phyloP scores from a whole-genome alignment of 2,888 invertebrate species.

The Formica aserva region DNA sequence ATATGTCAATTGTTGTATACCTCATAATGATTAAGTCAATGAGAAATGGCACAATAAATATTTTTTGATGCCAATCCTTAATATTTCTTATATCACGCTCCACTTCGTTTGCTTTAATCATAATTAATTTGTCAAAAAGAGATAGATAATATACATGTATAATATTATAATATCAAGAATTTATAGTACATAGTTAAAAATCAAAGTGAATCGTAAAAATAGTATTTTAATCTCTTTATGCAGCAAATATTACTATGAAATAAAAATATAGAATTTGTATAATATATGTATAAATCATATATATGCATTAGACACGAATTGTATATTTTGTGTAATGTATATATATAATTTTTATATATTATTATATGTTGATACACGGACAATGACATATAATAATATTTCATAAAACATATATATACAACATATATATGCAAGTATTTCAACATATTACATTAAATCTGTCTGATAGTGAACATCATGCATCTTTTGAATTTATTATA shows the following conservation, averaged over 20 bases:
- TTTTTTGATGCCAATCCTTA: conserved; percentile 54
- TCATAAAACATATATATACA: background rate
- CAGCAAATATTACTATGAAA: background rate
- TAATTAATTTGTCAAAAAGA: background rate
- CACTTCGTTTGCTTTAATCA: background rate
- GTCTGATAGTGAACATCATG: background rate
- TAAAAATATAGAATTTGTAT: background rate
- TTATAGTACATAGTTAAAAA: background rate
- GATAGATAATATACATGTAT: no score
- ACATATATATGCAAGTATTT: background rate
- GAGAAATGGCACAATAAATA: conserved; percentile 70
- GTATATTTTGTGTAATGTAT: no score
- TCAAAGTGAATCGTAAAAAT: background rate
- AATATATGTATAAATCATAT: background rate
- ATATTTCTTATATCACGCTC: conserved; percentile 1
- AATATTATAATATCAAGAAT: background rate
- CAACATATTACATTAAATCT: background rate
- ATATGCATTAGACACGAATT: no score
- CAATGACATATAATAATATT: no score
- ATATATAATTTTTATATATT: no score
- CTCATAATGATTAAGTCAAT: conserved; percentile 50
- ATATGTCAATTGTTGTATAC: conserved; percentile 34
- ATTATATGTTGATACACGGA: no score
- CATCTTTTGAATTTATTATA: conserved; percentile 6
- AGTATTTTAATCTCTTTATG: background rate